Base-by-base conservation (phyloP, 2,113 vertebrate species). In the Notiomystis cincta region DNA sequence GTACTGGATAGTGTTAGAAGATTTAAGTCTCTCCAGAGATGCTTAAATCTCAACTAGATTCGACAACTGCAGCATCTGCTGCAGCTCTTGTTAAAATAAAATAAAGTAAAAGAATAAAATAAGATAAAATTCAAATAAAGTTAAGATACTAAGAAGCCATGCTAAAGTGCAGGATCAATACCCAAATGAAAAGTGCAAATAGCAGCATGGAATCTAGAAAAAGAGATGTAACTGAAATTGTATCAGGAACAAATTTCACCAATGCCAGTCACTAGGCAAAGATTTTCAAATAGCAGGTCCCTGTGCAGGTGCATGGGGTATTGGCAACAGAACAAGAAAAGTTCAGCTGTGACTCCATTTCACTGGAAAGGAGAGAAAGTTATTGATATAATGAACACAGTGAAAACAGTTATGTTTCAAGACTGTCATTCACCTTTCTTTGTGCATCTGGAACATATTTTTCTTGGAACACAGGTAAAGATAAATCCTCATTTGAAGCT, bases 11-110 rank as follows among this genome's bases (percentile, higher is more conserved):
- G 95, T 91, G 95, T 93, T 95, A 96, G 70, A 97, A 91, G 95
- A 97, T 97, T 96, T 97, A 96, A 96, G 67, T 95, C 64, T 96
- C 97, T 97, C 96, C 78, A 95, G 95, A 96, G 96, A 95, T 84
- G 24, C 71, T 94, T 97, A 97, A 96, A 95, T 95, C 89, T 93
- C 89, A 88, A 51, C 66, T 87, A 76, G 87, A 87, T 93, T 91
- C 27, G 0, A 69, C 77, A 90, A 88, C 64, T 35, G 37, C 86
- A 93, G 75, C 79, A 90, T 95, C 87, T 96, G 89, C 70, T 93
- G 71, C 48, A 78, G 45, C 38, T 86, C 64, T 89, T 83, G 48
- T 51, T 89, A 51, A 93, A 83, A 47, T 33, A 71, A 91, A 75
- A 66, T 10, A 18, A 66, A 72, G 53, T 60, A 21, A n/a, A 69